Evolutionary conservation across 2,113 vertebrate genomes (phyloP).

Genomic region (Bagarius yarrelli): DNA sequence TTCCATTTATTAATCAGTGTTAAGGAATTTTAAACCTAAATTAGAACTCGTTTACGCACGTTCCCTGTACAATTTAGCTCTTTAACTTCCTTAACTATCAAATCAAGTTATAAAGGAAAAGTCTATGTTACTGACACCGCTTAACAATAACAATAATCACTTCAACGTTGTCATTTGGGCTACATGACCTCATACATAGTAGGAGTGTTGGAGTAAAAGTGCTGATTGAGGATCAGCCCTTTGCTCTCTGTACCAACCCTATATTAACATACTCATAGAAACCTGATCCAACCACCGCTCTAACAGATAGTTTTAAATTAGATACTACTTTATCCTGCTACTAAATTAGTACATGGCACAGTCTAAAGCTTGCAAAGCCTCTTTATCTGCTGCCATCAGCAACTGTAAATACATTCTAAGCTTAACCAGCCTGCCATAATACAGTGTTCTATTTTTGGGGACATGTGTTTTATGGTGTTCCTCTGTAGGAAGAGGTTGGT

Average conservation of each 20-base stretch:
- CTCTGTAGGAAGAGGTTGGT: conserved; percentile 25
- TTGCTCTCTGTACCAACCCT: not conserved
- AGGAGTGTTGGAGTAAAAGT: not conserved
- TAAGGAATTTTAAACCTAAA: no score
- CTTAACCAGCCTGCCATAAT: conserved; percentile 24
- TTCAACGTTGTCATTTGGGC: not conserved
- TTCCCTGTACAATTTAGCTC: not conserved
- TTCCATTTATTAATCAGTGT: no score
- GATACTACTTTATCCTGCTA: conserved; percentile 8
- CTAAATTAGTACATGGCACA: conserved; percentile 23
- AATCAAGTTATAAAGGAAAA: not conserved
- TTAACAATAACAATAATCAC: not conserved
- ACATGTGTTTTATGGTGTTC: conserved; percentile 34
- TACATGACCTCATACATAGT: not conserved
- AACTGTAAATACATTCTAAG: conserved; percentile 28
- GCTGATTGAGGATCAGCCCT: not conserved
- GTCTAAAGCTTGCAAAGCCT: not conserved
- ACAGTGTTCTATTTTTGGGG: conserved; percentile 38
- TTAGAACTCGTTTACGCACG: not conserved
- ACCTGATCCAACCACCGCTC: not conserved
- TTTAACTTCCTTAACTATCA: not conserved
- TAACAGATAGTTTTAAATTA: conserved; percentile 15
- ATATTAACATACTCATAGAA: not conserved
- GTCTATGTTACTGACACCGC: not conserved
- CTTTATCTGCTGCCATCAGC: conserved; percentile 36